Evolutionary conservation across 2,113 vertebrate genomes (phyloP), one percentile per base, ranked within the genome.

Genomic region (Platysteira castanea): DNA sequence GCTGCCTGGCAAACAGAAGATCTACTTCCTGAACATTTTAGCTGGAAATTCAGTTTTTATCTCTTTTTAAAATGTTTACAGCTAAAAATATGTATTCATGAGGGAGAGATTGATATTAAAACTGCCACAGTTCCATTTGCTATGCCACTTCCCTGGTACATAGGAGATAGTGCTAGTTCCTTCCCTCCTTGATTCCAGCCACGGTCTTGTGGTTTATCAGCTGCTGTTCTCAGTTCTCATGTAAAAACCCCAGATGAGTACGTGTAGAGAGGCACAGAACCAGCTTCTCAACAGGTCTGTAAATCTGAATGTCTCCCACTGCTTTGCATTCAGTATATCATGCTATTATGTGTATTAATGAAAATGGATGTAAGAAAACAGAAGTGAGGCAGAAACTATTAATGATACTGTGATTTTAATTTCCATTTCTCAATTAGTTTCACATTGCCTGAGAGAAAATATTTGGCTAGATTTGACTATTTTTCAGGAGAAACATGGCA

Each of bases 201-300:
- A 4, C 1, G 3, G 15, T 70, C 27, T 39, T 35, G 12, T 39
- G 41, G 10, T 15, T 75, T 35, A 49, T 33, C 50, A 89, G 70
- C 65, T 81, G 41, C 64, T 0, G 0, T 49, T 68, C 30, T 69
- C 3, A 0, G 0, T 49, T 68, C 30, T 69, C 3, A 0, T 20
- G 4, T 26, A 54, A 39, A 16, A 81, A 3, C 5, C 24, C 17
- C 50, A 67, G 15, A 41, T 33, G n/a, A 57, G 27, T 11, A 15
- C 2, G 2, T 6, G 46, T 9, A 31, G 53, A 52, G 20, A 53
- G 28, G 24, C 47, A 75, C 60, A 88, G 53, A 18, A 59, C 2
- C 46, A 92, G 76, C 33, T 54, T 47, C 56, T 19, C 35, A n/a
- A 24, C 7, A n/a, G 20, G 3, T 30, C 75, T 82, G 17, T 59